Evolutionary conservation across 1,140 invertebrate species (phyloP), one percentile per base, ranked within the genome.

Genomic region (Palaemon carinicauda): DNA sequence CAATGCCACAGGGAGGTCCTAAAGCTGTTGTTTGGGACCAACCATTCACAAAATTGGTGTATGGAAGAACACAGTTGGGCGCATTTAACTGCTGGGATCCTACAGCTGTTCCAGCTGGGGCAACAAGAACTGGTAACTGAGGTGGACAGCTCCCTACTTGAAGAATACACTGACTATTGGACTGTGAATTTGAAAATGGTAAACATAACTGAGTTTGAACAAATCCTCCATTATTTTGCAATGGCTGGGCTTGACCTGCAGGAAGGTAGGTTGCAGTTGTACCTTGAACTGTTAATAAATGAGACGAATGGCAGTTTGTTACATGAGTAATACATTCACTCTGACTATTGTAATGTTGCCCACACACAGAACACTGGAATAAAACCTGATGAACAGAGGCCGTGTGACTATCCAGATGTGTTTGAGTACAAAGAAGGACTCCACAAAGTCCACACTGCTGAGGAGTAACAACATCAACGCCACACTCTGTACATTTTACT

Each of bases 331-430:
- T 51, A 77, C 78, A 80, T n/a, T 56, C 79, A 17, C 33, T 73
- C 73, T 87, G 85, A 65, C 80, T 81, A 27, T 31, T 27, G 51
- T 87, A 87, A 21, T 81, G 65, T 15, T 81, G 15, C 12, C 78
- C 85, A 82, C 85, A 87, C 1, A 87, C 54, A 4, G 71, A 81
- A 31, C 85, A 87, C 71, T 87, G 85, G 51, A 81, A 87, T 41
- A 87, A 29, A 24, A 81, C 71, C 17, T n/a, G 84, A 14, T 80
- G 84, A 29, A 53, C 53, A n/a, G 82, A 54, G 0, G 82, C 54
- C 12, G 31, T 31, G 53, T 84, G 82, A n/a, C 56, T 51, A 19
- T 84, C 82, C 74, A 84, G 10, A 33, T 84, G 82, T 15, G 50
- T 12, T 27, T 77, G 82, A 54, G 82, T 77, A 50, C 82, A 84